phyloP scores from a whole-genome alignment of 1,140 invertebrate species.

The Bombus picipes region DNA sequence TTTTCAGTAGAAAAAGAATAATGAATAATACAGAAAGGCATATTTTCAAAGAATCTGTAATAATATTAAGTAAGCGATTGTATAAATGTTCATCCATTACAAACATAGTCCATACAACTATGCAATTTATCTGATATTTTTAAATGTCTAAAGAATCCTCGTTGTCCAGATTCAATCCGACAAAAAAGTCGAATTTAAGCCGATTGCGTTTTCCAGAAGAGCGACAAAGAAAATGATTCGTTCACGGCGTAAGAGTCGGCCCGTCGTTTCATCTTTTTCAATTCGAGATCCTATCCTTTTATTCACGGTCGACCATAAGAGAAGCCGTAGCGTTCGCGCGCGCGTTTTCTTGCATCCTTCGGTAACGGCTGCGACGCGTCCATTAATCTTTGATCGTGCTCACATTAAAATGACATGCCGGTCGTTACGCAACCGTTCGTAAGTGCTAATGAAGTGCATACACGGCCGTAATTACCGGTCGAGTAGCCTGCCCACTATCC shows the following conservation, averaged over 20 bases:
- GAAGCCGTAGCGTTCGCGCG: constrained; percentile 19
- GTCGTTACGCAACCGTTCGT: constrained; percentile 76
- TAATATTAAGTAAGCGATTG: background rate
- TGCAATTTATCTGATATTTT: too few relatives aligned
- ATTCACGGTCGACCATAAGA: constrained; percentile 40
- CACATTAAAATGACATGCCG: constrained; percentile 78
- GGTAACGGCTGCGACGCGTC: constrained; percentile 68
- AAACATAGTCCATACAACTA: too few relatives aligned
- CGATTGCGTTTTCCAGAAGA: constrained; percentile 18
- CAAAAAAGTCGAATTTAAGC: background rate
- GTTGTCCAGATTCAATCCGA: too few relatives aligned
- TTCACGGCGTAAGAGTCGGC: background rate
- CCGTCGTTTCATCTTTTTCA: constrained; percentile 48
- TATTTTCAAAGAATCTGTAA: background rate
- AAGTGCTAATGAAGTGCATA: constrained; percentile 81
- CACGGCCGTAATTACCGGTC: constrained; percentile 77
- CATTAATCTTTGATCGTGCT: constrained; percentile 79
- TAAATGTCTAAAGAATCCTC: background rate
- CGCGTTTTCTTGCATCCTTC: constrained; percentile 72
- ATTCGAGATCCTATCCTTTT: constrained; percentile 46
- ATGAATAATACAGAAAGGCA: background rate
- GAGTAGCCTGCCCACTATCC: constrained; percentile 76
- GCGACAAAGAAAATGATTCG: background rate
- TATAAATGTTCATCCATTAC: background rate
- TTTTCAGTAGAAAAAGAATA: background rate